Conservation (phyloP, 30 jellyfish, hydroid and myxozoan species). For the Turritopsis rubra region DNA sequence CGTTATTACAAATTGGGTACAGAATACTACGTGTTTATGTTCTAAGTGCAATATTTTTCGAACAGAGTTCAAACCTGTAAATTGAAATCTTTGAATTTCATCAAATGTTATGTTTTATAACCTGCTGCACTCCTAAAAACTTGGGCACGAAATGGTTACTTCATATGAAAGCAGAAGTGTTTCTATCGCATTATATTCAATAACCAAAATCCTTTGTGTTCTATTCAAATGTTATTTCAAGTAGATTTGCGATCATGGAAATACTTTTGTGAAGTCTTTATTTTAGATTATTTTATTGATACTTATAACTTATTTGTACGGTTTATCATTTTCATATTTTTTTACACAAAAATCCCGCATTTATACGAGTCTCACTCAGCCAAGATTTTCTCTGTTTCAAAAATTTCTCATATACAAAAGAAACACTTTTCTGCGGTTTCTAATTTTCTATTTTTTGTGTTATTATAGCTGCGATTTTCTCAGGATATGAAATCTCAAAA, state of each 20-base stretch:
- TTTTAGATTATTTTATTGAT: not conserved
- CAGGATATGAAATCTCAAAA: not conserved
- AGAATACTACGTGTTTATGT: too few relatives aligned
- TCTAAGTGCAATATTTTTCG: too few relatives aligned
- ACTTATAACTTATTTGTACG: not conserved
- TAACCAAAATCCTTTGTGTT: not conserved
- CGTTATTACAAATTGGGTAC: too few relatives aligned
- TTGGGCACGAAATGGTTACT: not conserved
- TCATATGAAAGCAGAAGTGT: too few relatives aligned
- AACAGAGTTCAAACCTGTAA: too few relatives aligned
- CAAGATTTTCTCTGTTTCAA: not conserved
- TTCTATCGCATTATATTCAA: not conserved
- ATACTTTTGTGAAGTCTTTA: not conserved
- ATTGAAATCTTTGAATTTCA: too few relatives aligned
- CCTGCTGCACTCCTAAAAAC: not conserved
- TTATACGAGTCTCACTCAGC: not conserved
- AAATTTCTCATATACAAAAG: not conserved
- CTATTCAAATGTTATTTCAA: not conserved
- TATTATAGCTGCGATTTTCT: not conserved
- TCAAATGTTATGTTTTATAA: not conserved
- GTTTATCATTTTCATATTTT: not conserved
- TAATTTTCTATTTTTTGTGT: not conserved
- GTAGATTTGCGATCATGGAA: not conserved
- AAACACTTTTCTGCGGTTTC: not conserved
- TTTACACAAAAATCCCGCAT: not conserved